Percentiles rank a stretch among this genome's conserved stretches.
phyloP scores from a whole-genome alignment of 2,888 invertebrate species.

The Andrena minutula region DNA sequence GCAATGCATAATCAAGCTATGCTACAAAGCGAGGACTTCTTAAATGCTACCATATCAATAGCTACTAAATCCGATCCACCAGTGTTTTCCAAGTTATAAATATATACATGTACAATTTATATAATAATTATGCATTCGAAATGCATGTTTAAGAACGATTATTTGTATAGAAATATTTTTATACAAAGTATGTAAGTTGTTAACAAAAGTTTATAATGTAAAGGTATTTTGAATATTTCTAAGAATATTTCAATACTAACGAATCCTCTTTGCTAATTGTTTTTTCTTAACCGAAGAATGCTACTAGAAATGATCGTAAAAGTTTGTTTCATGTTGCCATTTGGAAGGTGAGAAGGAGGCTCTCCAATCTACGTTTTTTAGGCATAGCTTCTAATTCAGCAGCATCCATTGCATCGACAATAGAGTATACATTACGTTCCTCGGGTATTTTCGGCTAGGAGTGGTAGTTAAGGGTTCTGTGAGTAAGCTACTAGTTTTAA shows the following conservation, averaged over 20 bases:
- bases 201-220: slow-evolving; percentile 10
- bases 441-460: slow-evolving; percentile 75
- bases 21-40: slow-evolving; percentile 96
- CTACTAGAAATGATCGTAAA: background rate
- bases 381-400: slow-evolving; percentile 62
- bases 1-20: slow-evolving; percentile 92
- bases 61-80: slow-evolving; percentile 90
- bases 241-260: slow-evolving; percentile 34
- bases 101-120: background rate
- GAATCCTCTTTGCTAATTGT: slow-evolving; percentile 4
- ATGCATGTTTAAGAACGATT: slow-evolving; percentile 5
- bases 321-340: background rate
- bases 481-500: slow-evolving; percentile 6
- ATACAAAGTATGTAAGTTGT: slow-evolving; percentile 10
- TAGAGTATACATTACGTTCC: slow-evolving; percentile 74
- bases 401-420: slow-evolving; percentile 71
- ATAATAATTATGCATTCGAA: slow-evolving; percentile 4
- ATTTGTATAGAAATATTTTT: slow-evolving; percentile 41
- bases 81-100: slow-evolving; percentile 92
- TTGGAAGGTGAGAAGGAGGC: slow-evolving; percentile 46
- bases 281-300: slow-evolving; percentile 3
- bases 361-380: slow-evolving; percentile 67
- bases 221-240: slow-evolving; percentile 17
- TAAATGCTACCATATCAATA: slow-evolving; percentile 92
- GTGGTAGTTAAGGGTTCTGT: background rate